Conservation (phyloP, 2,888 invertebrate genomes). For the Muschampia plurimacula region DNA sequence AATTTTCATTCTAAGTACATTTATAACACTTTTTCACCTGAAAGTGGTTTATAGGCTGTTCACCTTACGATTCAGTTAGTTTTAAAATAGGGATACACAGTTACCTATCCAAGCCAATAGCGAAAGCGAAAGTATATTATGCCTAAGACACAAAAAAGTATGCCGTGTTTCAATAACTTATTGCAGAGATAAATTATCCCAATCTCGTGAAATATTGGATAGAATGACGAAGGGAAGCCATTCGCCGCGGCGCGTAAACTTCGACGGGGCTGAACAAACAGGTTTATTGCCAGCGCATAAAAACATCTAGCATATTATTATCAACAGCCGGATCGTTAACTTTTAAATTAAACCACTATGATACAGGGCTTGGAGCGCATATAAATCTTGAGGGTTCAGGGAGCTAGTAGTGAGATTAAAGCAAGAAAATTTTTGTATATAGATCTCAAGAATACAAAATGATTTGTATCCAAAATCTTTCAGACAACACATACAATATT, state of each 20-base stretch:
- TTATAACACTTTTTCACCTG: no score
- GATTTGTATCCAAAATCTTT: no score
- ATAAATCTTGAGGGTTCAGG: background rate
- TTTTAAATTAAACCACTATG: conserved; percentile 25
- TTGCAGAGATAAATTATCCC: conserved; percentile 25
- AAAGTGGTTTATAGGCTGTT: no score
- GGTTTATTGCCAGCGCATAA: conserved; percentile 24
- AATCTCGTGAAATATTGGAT: conserved; percentile 29
- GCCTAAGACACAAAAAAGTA: background rate
- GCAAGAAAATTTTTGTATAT: no score
- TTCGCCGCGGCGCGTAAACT: conserved; percentile 12
- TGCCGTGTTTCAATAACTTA: conserved; percentile 27
- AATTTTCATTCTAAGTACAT: no score
- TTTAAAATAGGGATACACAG: background rate
- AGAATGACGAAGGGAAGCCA: conserved; percentile 6
- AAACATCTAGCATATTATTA: conserved; percentile 15
- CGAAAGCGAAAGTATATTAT: conserved; percentile 10
- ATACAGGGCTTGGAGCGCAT: background rate
- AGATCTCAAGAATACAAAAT: no score
- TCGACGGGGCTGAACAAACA: conserved; percentile 15
- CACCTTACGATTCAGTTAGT: no score
- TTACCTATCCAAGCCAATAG: background rate
- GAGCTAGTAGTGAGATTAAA: background rate
- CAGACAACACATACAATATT: no score
- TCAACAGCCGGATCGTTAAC: conserved; percentile 11